Evolutionary conservation across 1,140 invertebrate genomes (phyloP), one percentile per base, ranked within the genome.

Genomic region (Zaprionus ghesquierei): DNA sequence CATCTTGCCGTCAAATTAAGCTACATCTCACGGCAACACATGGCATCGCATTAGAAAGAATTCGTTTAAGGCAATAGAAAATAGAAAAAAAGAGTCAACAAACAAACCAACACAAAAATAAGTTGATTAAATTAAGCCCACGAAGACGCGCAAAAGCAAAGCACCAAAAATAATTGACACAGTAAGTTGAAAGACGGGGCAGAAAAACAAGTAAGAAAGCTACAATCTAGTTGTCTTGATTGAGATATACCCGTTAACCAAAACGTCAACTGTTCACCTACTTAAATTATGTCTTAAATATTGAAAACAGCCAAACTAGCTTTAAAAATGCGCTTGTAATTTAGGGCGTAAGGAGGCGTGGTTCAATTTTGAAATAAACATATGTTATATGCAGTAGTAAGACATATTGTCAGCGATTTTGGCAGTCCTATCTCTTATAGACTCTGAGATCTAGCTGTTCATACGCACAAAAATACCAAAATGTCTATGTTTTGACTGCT

Each of bases 91-190:
- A 53, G 15, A 55, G 58, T 58, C n/a, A 35, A 63, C 56, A 58
- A 51, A 71, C n/a, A 38, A 56, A 22, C 55, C 18, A 41, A 13
- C 71, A 15, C 6, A 15, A 29, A 44, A 72, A 65, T 77, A 80
- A 85, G 81, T 85, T 86, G 69, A 85, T 85, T 86, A 75, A 87
- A 86, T 87, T 87, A 75, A 75, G 35, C 35, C 66, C 71, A 68
- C 62, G 73, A 74, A 58, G 8, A 31, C 38, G 8, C 20, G 8
- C 41, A 20, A 27, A n/a, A 60, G 9, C n/a, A 35, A 59, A 56
- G n/a, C 22, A 51, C 22, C 18, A 15, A 62, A 74, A 85, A 84
- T 80, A 84, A 84, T 84, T 80, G 81, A 84, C 61, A 72, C 80
- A 63, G 38, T 66, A 72, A 63, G 59, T 65, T 62, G 63, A 9